Evolutionary conservation across 2,113 vertebrate genomes (phyloP), one percentile per base, ranked within the genome.

Genomic region (Synodontis membranacea): DNA sequence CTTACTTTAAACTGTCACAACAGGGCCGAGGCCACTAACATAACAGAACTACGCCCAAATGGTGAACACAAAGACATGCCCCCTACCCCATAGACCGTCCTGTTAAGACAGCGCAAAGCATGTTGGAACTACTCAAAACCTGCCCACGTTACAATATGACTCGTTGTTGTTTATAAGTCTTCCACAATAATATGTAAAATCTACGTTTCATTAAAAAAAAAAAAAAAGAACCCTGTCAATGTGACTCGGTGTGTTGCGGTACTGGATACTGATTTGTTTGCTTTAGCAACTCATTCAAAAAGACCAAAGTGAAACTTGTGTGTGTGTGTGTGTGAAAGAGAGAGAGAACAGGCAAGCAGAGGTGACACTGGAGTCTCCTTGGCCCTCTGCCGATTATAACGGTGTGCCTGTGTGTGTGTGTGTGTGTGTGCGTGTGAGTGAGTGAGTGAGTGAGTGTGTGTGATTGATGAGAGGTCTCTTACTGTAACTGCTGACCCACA

Each of bases 401-500:
- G 34, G 82, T 58, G 82, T 72, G 54, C 60, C 48, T 84, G 72
- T 79, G 72, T 56, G 75, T 54, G 80, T 83, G 46, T 88, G 88
- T 74, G 19, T 68, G 76, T 34, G 70, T 82, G 48, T 88, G 88
- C 60, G 83, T 92, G 93, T 79, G 60, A 44, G 75, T 34, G 80
- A 44, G 75, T 34, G 80, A 80, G 48, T 88, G 88, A 70, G 17
- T 23, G 86, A 85, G 90, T 64, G 82, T 92, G 93, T 81, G 60
- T 60, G 92, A 95, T 95, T 93, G 92, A 95, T 95, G 91, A 93
- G 90, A 85, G 86, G 91, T 89, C 93, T 92, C 91, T 94, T 93
- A 93, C 93, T 93, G 92, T 95, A 95, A 95, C 93, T 93, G 93
- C 92, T 94, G 93, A 94, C 92, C 93, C 92, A 66, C 91, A 95